Percentiles rank a stretch among this genome's conserved stretches.
These are phyloP conservation scores for Zygothrica quintamaculata DNA, from an alignment of 2,888 invertebrate species.

Conservation along the genomic window DNA sequence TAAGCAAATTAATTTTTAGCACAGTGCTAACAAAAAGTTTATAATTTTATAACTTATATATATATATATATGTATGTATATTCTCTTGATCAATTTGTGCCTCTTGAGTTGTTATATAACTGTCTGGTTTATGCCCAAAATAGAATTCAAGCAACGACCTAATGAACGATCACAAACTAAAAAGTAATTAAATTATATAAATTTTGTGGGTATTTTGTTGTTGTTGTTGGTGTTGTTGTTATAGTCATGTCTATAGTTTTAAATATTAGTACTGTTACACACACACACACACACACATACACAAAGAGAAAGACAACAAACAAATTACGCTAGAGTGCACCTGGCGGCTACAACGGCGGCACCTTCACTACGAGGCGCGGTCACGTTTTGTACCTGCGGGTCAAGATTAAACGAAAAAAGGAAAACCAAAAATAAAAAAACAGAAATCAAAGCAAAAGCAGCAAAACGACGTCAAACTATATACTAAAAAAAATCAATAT, in stretches of 20 bases:
- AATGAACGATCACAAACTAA: conserved; percentile 28
- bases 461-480: conserved; percentile 41
- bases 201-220: conserved; percentile 33
- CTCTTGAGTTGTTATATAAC: conserved; percentile 33
- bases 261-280: conserved; percentile 14
- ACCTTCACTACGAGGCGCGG: conserved; percentile 19
- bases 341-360: conserved; percentile 16
- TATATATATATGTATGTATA: background rate
- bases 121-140: conserved; percentile 8
- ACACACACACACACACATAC: background rate
- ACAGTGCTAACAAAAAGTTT: conserved; percentile 34
- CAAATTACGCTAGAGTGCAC: background rate
- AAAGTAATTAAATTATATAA: conserved; percentile 68
- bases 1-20: conserved; percentile 22
- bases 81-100: conserved; percentile 12
- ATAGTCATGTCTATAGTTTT: conserved; percentile 30
- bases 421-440: conserved; percentile 28
- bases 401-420: conserved; percentile 57
- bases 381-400: conserved; percentile 59
- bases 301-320: conserved; percentile 9
- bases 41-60: too few relatives aligned
- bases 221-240: conserved; percentile 10
- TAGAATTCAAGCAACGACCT: conserved; percentile 9
- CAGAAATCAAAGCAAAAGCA: conserved; percentile 17
- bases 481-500: conserved; percentile 37